These are phyloP conservation scores for Luehdorfia chinensis DNA, from an alignment of 1,140 invertebrate genomes.

Conservation along the genomic window DNA sequence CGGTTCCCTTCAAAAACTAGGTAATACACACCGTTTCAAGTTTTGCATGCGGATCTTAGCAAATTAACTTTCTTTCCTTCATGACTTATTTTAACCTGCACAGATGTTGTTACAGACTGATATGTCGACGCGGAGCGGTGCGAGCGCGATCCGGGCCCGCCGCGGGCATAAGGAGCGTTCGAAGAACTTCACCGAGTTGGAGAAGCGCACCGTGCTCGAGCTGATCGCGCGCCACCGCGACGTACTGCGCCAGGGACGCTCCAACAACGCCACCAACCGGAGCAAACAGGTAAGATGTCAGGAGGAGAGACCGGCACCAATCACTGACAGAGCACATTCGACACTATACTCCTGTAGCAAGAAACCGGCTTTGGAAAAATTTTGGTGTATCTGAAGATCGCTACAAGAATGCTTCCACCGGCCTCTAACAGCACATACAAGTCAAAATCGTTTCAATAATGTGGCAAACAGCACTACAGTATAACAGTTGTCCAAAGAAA, in stretches of 20 bases:
- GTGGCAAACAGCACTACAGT: too few relatives aligned
- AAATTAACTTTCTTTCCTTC: too few relatives aligned
- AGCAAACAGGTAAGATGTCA: slow-evolving; percentile 70
- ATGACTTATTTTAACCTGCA: too few relatives aligned
- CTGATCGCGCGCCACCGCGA: slow-evolving; percentile 69
- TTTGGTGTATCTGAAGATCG: too few relatives aligned
- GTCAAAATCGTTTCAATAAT: too few relatives aligned
- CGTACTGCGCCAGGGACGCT: slow-evolving; percentile 70
- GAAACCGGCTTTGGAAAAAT: not conserved
- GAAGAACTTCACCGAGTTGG: slow-evolving; percentile 74
- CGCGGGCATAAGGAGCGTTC: slow-evolving; percentile 73
- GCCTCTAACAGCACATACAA: too few relatives aligned
- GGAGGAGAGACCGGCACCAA: not conserved
- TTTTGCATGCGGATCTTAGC: too few relatives aligned
- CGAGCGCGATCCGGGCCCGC: slow-evolving; percentile 51
- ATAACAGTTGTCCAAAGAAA: too few relatives aligned
- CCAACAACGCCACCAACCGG: slow-evolving; percentile 74
- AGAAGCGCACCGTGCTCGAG: slow-evolving; percentile 72
- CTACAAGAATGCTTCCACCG: too few relatives aligned
- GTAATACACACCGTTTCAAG: too few relatives aligned
- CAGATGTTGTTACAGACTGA: slow-evolving; percentile 50
- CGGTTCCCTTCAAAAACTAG: too few relatives aligned
- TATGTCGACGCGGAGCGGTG: slow-evolving; percentile 64
- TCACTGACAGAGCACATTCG: not conserved
- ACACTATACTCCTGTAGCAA: not conserved